Conservation (phyloP, 1,140 invertebrate genomes). For the Colletes latitarsis region DNA sequence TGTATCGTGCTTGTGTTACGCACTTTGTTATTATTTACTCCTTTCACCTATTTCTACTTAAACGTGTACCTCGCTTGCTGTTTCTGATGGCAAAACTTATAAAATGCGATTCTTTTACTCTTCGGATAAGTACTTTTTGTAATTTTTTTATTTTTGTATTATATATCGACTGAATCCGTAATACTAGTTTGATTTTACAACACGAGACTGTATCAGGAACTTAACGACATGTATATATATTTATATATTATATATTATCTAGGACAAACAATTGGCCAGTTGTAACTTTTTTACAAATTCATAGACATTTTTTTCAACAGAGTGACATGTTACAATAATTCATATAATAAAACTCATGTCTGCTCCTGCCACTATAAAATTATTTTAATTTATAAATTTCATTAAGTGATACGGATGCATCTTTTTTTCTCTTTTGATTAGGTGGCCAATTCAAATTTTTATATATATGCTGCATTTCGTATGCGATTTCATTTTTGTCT, state of each 20-base stretch:
- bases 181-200: conserved; percentile 78
- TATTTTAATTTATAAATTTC: conserved; percentile 38
- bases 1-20: conserved; percentile 63
- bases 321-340: conserved; percentile 71
- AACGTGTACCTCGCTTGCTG: conserved; percentile 58
- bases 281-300: conserved; percentile 69
- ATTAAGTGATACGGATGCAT: conserved; percentile 46
- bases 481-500: conserved; percentile 19
- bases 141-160: conserved; percentile 59
- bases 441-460: conserved; percentile 41
- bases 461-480: conserved; percentile 25
- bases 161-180: conserved; percentile 66
- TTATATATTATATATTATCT: conserved; percentile 72
- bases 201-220: conserved; percentile 77
- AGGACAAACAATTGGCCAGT: conserved; percentile 74
- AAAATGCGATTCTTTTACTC: conserved; percentile 61
- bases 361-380: conserved; percentile 48
- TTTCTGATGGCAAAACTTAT: conserved; percentile 71
- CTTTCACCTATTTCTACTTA: conserved; percentile 64
- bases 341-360: conserved; percentile 40
- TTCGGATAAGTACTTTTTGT: conserved; percentile 51
- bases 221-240: conserved; percentile 72
- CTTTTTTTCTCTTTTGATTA: conserved; percentile 50
- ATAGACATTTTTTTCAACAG: conserved; percentile 63
- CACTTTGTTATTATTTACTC: conserved; percentile 58